Evolutionary conservation across 2,113 vertebrate species (phyloP), one percentile per base, ranked within the genome.

Genomic region (Camelus bactrianus): DNA sequence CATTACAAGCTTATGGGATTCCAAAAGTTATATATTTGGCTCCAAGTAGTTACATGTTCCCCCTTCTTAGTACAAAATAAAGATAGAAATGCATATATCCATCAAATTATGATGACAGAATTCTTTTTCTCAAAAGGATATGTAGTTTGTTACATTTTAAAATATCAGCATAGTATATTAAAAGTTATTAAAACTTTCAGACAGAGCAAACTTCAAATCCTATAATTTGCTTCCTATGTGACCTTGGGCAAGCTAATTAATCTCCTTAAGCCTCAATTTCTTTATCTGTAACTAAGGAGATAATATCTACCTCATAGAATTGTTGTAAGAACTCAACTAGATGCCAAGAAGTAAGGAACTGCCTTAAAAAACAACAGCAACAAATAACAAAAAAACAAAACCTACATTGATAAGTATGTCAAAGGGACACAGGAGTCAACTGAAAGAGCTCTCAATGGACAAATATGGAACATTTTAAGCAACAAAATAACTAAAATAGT

Each of bases 301-400:
- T 67, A 54, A 24, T 35, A 83, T 8, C 20, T 89, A 48, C 38
- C 38, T 58, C 30, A 65, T 64, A 64, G 54, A 73, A 70, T 64
- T 85, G 50, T 90, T 56, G 38, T 35, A 65, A 94, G 69, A 83
- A 65, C 83, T 94, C 69, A 67, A 5, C 65, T 83, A 67, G 75
- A 75, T 89, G 15, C 65, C 46, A 48, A 32, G 38, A 67, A 83
- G 6, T 58, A 93, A 79, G 30, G 8, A 93, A 86, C 30, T 56
- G 7, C 48, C 48, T 56, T 58, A 93, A 54, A 92, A 54, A 81
- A 22, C 70, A 28, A 86, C 38, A 48, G 38, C 38, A 42, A 42
- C 3, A 32, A 64, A 38, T 42, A 72, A 72, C 26, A 87, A 56
- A 13, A 64, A 38, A 72, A 72, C 26, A 87, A 56, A 13, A 48